Percentiles rank a stretch among this genome's conserved stretches.
Evolutionary conservation across 2,888 invertebrate genomes (phyloP).

Genomic region (Hemicrepidius hirtus): DNA sequence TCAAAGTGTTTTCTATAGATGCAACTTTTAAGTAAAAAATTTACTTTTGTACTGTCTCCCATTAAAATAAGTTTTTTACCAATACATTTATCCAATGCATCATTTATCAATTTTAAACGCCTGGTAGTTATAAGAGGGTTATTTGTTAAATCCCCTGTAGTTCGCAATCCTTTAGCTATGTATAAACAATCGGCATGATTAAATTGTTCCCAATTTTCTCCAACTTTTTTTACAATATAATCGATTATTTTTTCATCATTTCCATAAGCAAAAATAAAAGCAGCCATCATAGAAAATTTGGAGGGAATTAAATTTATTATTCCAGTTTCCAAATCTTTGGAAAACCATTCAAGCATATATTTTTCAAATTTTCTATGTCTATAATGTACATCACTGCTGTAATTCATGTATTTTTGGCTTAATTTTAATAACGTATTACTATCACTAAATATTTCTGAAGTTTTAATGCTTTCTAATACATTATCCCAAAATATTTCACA

Average conservation of each 20-base stretch:
- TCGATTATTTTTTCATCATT: slow-evolving; percentile 65
- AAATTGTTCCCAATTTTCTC: slow-evolving; percentile 70
- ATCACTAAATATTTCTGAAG: slow-evolving; percentile 59
- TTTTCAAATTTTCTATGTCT: slow-evolving; percentile 73
- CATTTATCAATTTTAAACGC: slow-evolving; percentile 44
- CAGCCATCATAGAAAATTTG: slow-evolving; percentile 69
- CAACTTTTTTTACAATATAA: slow-evolving; percentile 68
- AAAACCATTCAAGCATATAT: slow-evolving; percentile 67
- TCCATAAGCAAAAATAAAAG: slow-evolving; percentile 73
- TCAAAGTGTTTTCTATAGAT: slow-evolving; percentile 66
- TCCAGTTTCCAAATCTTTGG: slow-evolving; percentile 67
- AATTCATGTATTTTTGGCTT: slow-evolving; percentile 74
- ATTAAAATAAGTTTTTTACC: slow-evolving; percentile 63
- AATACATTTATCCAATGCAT: slow-evolving; percentile 66
- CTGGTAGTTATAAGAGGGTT: slow-evolving; percentile 49
- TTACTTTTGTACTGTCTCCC: slow-evolving; percentile 47
- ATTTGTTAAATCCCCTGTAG: slow-evolving; percentile 58
- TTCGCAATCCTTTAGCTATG: slow-evolving; percentile 71
- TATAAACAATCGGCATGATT: slow-evolving; percentile 69
- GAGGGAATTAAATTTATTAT: slow-evolving; percentile 68
- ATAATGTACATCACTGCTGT: slow-evolving; percentile 74
- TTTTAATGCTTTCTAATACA: slow-evolving; percentile 67
- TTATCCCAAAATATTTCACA: slow-evolving; percentile 73
- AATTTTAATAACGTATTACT: slow-evolving; percentile 67
- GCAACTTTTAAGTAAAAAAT: slow-evolving; percentile 62